Conservation (phyloP, 2,888 invertebrate genomes). For the Trissoscelio sp. region DNA sequence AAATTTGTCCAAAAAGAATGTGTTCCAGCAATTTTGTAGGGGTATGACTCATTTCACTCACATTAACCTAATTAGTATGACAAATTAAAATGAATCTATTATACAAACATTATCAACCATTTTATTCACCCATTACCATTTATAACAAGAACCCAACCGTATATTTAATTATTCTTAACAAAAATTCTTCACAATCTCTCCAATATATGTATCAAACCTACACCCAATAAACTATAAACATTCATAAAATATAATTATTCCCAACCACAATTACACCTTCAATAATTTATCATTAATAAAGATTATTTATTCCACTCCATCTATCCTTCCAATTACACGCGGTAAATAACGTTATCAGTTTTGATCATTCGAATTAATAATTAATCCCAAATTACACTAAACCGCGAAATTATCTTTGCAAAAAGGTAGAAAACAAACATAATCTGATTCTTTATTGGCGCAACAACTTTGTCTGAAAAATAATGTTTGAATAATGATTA, state of each 20-base stretch:
- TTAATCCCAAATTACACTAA: slow-evolving; percentile 7
- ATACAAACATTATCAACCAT: no score
- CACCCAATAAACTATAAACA: not conserved
- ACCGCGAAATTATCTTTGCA: not conserved
- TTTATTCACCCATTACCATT: no score
- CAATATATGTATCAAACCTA: not conserved
- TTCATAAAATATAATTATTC: not conserved
- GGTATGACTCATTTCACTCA: no score
- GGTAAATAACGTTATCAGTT: slow-evolving; percentile 13
- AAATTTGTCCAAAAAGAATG: no score
- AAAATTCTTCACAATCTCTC: not conserved
- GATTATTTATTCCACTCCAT: not conserved
- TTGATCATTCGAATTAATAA: slow-evolving; percentile 5
- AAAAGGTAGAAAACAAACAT: slow-evolving; percentile 14
- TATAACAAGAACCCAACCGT: not conserved
- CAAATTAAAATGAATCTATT: no score
- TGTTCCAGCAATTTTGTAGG: no score
- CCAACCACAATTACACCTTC: not conserved
- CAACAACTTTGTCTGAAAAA: slow-evolving; percentile 42
- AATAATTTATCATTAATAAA: slow-evolving; percentile 5
- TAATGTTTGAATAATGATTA: slow-evolving; percentile 46
- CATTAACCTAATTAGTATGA: no score
- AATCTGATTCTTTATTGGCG: slow-evolving; percentile 30
- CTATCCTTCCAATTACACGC: not conserved
- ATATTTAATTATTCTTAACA: not conserved